phyloP scores from a whole-genome alignment of 2,113 vertebrate genomes.

The Lycocorax pyrrhopterus region DNA sequence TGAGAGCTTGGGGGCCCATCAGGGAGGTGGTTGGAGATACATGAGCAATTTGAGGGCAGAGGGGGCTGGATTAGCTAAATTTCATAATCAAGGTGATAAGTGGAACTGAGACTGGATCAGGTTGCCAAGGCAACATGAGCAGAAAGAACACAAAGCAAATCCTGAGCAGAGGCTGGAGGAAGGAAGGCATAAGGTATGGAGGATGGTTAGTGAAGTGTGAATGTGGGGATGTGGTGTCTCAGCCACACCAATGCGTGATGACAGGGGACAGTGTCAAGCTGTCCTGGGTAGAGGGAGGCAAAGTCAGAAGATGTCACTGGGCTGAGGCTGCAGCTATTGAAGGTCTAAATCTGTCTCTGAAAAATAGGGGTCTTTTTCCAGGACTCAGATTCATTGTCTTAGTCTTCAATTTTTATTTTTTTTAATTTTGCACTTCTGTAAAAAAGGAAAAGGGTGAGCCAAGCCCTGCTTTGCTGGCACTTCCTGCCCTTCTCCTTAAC shows the following conservation, averaged over 20 bases:
- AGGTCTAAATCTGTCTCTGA: neutral
- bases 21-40: neutral
- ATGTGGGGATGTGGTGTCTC: neutral
- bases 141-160: neutral
- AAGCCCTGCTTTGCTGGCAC: neutral
- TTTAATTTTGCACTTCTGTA: neutral
- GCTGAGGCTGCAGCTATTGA: neutral
- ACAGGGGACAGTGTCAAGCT: neutral
- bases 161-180: neutral
- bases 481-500: neutral
- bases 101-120: neutral
- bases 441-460: neutral
- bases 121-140: neutral
- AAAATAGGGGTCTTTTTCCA: fast-evolving
- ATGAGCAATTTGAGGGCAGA: neutral
- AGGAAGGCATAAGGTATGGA: neutral
- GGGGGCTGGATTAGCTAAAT: neutral
- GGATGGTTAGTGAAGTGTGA: neutral
- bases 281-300: neutral
- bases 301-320: neutral
- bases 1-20: neutral
- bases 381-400: neutral
- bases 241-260: neutral
- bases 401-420: neutral
- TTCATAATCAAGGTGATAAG: neutral